Evolutionary conservation across 2,888 invertebrate species (phyloP), one percentile per base, ranked within the genome.

Genomic region (Aphrophora alni): DNA sequence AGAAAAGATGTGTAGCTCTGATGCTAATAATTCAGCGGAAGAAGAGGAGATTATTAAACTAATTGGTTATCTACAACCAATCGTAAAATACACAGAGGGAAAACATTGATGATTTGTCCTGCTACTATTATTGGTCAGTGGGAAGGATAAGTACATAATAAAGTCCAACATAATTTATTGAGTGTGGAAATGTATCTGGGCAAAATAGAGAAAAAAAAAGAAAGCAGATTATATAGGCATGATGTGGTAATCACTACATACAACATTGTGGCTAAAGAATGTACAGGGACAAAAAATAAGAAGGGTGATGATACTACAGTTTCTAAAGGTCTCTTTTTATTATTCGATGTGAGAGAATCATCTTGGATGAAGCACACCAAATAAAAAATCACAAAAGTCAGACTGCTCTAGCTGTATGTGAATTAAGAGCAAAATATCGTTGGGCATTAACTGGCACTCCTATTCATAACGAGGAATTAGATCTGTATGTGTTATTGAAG

Each of bases 401-500:
- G 83, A 93, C 94, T 0, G 93, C 96, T 0, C 87, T 90, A 82
- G 94, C 95, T 0, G 94, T 94, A 8, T 94, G 93, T 87, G 88
- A 28, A 14, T 71, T 81, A 91, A 93, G 0, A 91, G 98, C 75
- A 91, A 90, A 89, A 80, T 89, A 91, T 0, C 92, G 97, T 14
- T 97, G 96, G 96, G 94, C 93, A 0, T 90, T 98, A 25, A 97
- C 98, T 0, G 98, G 98, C 28, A 98, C 98, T 0, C 98, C 98
- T 0, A 94, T 99, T 69, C 98, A 98, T 87, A 99, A 99, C 88
- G 95, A 96, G 87, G 95, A 97, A 87, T 88, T 94, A 81, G 98
- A 96, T 87, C 89, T 96, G 59, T 96, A 93, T 88, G 92, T 95
- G 0, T 88, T 96, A 72, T 87, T 96, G 17, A 95, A 97, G 88